Evolutionary conservation across 2,113 vertebrate species (phyloP).

Genomic region (Mobula hypostoma): DNA sequence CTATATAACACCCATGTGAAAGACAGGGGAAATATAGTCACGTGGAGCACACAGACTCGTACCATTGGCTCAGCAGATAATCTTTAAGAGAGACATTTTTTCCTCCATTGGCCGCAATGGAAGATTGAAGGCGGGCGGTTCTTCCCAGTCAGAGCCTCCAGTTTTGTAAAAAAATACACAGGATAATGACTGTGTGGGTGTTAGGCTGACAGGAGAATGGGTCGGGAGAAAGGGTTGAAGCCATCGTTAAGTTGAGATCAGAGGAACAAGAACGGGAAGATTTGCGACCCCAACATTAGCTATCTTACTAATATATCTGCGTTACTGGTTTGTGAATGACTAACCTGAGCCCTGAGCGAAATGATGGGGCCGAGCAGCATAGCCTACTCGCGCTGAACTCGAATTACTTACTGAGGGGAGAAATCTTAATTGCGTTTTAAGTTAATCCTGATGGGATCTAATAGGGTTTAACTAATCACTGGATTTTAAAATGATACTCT

Average conservation of each 20-base stretch:
- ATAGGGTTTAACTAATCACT: neutral
- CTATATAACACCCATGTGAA: slow-evolving; percentile 63
- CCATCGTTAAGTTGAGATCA: slow-evolving; percentile 52
- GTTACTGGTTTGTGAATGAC: slow-evolving; percentile 2
- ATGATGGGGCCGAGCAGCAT: neutral
- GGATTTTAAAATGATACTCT: neutral
- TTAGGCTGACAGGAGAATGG: slow-evolving; percentile 61
- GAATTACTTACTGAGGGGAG: neutral
- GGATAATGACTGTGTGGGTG: slow-evolving; percentile 70
- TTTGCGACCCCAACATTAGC: slow-evolving; percentile 44
- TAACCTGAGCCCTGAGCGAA: neutral
- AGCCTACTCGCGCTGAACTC: neutral
- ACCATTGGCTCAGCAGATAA: slow-evolving; percentile 68
- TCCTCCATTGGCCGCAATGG: slow-evolving; percentile 70
- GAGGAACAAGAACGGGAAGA: slow-evolving; percentile 52
- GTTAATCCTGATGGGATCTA: neutral
- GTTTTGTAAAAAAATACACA: slow-evolving; percentile 53
- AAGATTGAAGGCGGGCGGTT: slow-evolving; percentile 57
- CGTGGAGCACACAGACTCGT: slow-evolving; percentile 60
- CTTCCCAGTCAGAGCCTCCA: slow-evolving; percentile 49
- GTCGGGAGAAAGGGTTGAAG: slow-evolving; percentile 54
- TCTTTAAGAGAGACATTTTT: slow-evolving; percentile 64
- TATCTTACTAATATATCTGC: neutral
- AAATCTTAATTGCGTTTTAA: neutral
- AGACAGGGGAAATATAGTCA: slow-evolving; percentile 68